phyloP scores from a whole-genome alignment of 92 coral and sea anemone species.

The Hydrozoanthus gracilis region DNA sequence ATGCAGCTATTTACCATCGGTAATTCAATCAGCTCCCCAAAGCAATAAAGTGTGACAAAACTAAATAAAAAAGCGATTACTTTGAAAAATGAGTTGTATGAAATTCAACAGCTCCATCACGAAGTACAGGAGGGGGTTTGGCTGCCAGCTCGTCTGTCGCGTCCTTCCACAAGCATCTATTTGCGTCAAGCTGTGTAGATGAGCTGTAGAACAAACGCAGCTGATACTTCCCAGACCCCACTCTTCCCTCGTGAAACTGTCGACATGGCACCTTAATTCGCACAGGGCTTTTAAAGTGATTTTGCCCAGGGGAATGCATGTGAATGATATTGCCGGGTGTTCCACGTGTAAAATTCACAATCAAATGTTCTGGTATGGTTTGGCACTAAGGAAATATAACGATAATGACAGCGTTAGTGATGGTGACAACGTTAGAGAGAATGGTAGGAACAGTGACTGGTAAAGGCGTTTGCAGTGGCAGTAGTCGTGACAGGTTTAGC shows the following conservation, averaged over 20 bases:
- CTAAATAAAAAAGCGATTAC: not conserved
- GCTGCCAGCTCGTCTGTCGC: slow-evolving; percentile 9
- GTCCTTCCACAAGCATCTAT: slow-evolving; percentile 13
- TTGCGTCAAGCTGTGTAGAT: not conserved
- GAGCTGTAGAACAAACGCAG: slow-evolving; percentile 1
- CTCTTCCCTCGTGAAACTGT: slow-evolving; percentile 1
- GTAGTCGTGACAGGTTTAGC: too few relatives aligned
- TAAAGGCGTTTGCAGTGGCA: too few relatives aligned
- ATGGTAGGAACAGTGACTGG: too few relatives aligned
- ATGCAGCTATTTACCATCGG: too few relatives aligned
- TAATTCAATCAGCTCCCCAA: too few relatives aligned
- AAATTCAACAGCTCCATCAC: slow-evolving; percentile 9
- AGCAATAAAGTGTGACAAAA: too few relatives aligned
- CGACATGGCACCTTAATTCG: not conserved
- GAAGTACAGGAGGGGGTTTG: not conserved
- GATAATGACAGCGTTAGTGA: too few relatives aligned
- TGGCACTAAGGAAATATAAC: not conserved
- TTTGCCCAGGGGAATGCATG: not conserved
- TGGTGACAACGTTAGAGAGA: too few relatives aligned
- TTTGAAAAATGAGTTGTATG: slow-evolving; percentile 25
- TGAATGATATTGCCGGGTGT: slow-evolving; percentile 27
- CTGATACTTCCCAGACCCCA: not conserved
- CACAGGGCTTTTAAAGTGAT: not conserved
- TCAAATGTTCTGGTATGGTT: not conserved
- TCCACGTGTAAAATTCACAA: not conserved